Evolutionary conservation across 2,113 vertebrate genomes (phyloP), one percentile per base, ranked within the genome.

Genomic region (Xiphophorus couchianus): DNA sequence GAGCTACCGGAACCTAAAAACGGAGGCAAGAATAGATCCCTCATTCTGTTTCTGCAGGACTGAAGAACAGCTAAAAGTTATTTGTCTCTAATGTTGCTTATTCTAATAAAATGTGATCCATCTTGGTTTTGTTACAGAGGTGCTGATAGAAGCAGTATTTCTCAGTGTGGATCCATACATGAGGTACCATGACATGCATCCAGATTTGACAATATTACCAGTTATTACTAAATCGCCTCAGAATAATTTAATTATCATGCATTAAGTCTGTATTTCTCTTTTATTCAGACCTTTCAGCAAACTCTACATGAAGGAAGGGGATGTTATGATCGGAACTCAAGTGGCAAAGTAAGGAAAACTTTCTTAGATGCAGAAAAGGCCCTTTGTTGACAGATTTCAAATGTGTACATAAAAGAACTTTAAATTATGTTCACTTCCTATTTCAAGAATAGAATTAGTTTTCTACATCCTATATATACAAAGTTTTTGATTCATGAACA

Each of bases 151-250:
- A 92, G 95, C 96, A 0, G 77, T 95, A 73, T 97, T 96, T 90
- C 94, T 98, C 82, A 96, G 95, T 28, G 91, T 98, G 61, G 95
- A 98, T 82, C 96, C 97, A 27, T 99, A 97, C 83, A 97, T 97
- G 96, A 97, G 97, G 96, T 96, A 93, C 30, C 75, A 17, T 15
- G 3, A 66, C 25, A 25, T 51, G 15, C 13, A 27, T 14, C 8
- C 8, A 58, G 9, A 51, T 6, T 22, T 54, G 6, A 54, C 17
- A 54, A 25, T 19, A 54, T 54, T 6, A 2, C 19, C 48, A 54
- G 19, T 58, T 25, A 3, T 58, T n/a, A n/a, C 22, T n/a, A 58
- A 58, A 58, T 58, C 7, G n/a, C 25, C 51, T 58, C 51, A 10
- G 22, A 58, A 58, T 58, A 8, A 9, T n/a, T 25, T 58, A 58